Base-by-base conservation (phyloP, 2,797 vertebrate genomes). In the Adelosebastes latens region DNA sequence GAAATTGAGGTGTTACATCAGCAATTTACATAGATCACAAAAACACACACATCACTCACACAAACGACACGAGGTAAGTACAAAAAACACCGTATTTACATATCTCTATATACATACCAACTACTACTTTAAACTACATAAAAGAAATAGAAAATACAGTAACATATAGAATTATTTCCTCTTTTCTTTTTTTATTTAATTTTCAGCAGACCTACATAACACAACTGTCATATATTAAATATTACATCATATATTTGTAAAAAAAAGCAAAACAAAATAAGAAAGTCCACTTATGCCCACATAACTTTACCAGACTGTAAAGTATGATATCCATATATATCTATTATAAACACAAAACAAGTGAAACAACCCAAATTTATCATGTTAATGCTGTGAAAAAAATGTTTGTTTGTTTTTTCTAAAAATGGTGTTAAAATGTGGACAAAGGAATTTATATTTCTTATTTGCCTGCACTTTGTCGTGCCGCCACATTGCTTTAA, bases 181-280 rank as follows among this genome's bases (percentile, higher is more conserved):
- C 1, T 29, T 31, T 36, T 49, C 64, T 69, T 77, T 53, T 2
- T 14, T 25, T 25, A 16, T 25, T 12, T 61, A 56, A 31, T 65
- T 25, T 27, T 70, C 34, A 29, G 39, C 16, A 72, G 32, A 61
- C 5, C 31, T 39, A 66, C 24, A 76, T 18, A 63, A 72, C 46
- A 60, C 42, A 72, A 11, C 25, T 72, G 52, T 34, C 39, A 34
- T 24, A 46, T 46, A 18, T 46, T 3, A 46, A 16, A 32, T 66
- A 31, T 84, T 77, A 22, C 65, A 79, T 69, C 52, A 75, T 63
- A 20, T 12, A 11, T 52, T 75, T 63, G 32, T 36, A 69, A 59
- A 72, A 39, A 49, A 18, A 66, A 27, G 25, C 32, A 66, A 55
- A 69, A 56, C 49, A 76, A 76, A 63, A 49, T 4, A 53, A 75